Conservation (phyloP, 1,140 invertebrate species). For the Aphaenogaster rudis region DNA sequence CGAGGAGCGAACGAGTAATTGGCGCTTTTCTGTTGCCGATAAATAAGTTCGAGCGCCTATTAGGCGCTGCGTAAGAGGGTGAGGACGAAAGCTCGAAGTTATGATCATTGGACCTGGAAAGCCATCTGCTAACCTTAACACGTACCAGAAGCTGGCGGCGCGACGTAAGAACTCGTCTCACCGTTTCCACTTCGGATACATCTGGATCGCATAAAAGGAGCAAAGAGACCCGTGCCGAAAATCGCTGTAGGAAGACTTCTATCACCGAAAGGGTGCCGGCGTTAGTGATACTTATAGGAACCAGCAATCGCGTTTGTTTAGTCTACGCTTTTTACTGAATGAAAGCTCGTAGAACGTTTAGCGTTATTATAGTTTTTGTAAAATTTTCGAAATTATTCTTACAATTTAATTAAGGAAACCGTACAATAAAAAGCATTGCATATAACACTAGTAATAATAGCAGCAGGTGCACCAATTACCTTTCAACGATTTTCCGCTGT, state of each 20-base stretch:
- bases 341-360: slow-evolving; percentile 34
- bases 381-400: background rate
- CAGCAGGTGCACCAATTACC: background rate
- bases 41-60: slow-evolving; percentile 76
- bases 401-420: background rate
- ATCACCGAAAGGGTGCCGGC: slow-evolving; percentile 70
- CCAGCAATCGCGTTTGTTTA: slow-evolving; percentile 64
- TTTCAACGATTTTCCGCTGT: slow-evolving; percentile 9
- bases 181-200: slow-evolving; percentile 62
- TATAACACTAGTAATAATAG: background rate
- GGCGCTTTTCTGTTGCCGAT: slow-evolving; percentile 76
- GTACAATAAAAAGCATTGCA: background rate
- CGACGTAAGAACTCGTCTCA: slow-evolving; percentile 56
- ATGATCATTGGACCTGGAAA: slow-evolving; percentile 66
- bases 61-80: slow-evolving; percentile 31
- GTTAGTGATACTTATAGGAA: slow-evolving; percentile 66
- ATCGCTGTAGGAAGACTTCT: slow-evolving; percentile 65
- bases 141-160: slow-evolving; percentile 64
- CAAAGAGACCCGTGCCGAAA: slow-evolving; percentile 48
- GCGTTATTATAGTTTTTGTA: background rate
- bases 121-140: slow-evolving; percentile 73
- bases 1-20: slow-evolving; percentile 63
- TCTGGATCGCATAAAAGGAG: slow-evolving; percentile 80
- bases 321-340: slow-evolving; percentile 56
- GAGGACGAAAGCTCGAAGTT: slow-evolving; percentile 67